phyloP scores from a whole-genome alignment of 2,888 invertebrate species.

The Drosophila colorata region DNA sequence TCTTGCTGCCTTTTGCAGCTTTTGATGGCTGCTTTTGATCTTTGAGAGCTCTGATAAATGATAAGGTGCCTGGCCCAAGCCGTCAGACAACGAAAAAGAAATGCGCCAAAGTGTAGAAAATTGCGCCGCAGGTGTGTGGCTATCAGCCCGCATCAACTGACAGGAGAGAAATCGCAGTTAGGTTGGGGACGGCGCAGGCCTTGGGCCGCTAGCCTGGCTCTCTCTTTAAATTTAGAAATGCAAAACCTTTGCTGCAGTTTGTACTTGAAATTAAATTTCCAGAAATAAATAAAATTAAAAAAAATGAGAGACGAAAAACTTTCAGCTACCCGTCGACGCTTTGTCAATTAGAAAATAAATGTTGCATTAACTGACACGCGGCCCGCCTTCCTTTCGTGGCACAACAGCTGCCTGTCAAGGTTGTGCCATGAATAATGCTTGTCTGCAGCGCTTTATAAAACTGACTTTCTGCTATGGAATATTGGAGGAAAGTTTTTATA shows the following conservation, averaged over 20 bases:
- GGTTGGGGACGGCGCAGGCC: conserved; percentile 1
- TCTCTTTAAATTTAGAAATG: conserved; percentile 3
- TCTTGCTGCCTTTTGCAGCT: conserved; percentile 6
- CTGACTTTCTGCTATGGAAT: neutral
- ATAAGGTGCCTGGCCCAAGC: conserved; percentile 52
- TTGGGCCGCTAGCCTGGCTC: neutral
- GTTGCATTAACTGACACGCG: conserved; percentile 9
- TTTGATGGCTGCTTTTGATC: conserved; percentile 70
- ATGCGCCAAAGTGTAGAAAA: conserved; percentile 65
- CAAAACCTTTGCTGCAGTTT: neutral
- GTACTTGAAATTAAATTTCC: neutral
- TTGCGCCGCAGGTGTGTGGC: conserved; percentile 66
- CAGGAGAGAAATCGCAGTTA: conserved; percentile 21
- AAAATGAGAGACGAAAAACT: too few relatives aligned
- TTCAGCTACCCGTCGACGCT: neutral
- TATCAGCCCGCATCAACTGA: conserved; percentile 37
- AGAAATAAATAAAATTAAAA: conserved; percentile 5
- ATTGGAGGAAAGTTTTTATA: conserved; percentile 1
- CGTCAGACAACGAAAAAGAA: conserved; percentile 24
- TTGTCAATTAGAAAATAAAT: conserved; percentile 51
- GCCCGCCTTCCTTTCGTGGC: neutral
- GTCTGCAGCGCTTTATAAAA: conserved; percentile 12
- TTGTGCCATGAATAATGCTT: conserved; percentile 40
- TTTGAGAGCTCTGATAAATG: conserved; percentile 68
- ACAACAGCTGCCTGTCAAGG: conserved; percentile 37